phyloP scores from a whole-genome alignment of 2,113 vertebrate species.

The Campylomormyrus numenius region DNA sequence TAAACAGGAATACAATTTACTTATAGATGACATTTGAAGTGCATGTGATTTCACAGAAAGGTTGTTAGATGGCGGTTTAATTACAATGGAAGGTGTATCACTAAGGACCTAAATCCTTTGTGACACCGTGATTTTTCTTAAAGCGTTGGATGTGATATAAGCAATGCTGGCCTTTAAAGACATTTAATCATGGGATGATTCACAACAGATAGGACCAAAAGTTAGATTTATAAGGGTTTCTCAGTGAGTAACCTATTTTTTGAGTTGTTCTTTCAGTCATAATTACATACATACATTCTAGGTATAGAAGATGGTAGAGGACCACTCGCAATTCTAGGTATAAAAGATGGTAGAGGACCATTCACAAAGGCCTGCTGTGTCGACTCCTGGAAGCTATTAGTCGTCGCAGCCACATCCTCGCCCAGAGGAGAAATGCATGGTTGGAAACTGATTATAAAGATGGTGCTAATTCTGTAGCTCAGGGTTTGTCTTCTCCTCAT shows the following conservation, averaged over 20 bases:
- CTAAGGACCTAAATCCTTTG: background rate
- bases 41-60: slow-evolving; percentile 17
- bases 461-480: background rate
- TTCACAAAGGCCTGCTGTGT: background rate
- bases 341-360: too few species aligned
- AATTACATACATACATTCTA: background rate
- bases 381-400: background rate
- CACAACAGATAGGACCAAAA: background rate
- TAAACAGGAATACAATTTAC: slow-evolving; percentile 29
- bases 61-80: background rate
- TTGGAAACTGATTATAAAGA: background rate
- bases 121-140: background rate
- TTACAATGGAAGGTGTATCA: background rate
- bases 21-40: slow-evolving; percentile 54
- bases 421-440: background rate
- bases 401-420: background rate
- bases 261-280: background rate
- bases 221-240: background rate
- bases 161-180: slow-evolving; percentile 2
- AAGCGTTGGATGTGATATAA: background rate
- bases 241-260: background rate
- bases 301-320: background rate
- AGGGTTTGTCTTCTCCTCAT: background rate
- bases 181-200: slow-evolving; percentile 7
- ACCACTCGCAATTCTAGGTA: too few species aligned